These are phyloP conservation scores for Rhyacichthys aspro DNA, from an alignment of 2,797 vertebrate species.

Conservation along the genomic window DNA sequence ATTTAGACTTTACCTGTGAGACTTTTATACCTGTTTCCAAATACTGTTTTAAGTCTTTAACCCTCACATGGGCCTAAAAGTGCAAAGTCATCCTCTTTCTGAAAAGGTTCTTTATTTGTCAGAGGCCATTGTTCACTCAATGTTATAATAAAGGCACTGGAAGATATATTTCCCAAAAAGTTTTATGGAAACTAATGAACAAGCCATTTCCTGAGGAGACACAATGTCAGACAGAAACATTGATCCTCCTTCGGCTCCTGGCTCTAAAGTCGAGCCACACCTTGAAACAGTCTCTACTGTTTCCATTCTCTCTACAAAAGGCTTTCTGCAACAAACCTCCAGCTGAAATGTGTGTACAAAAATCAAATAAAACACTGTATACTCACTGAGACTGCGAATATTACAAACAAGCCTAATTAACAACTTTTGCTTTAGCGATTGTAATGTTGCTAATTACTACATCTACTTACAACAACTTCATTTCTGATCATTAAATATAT, in stretches of 20 bases:
- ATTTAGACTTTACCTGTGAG: neutral
- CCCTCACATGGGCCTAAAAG: neutral
- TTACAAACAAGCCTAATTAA: no score
- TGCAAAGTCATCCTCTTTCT: neutral
- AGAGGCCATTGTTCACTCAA: neutral
- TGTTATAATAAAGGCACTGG: no score
- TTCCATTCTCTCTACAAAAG: conserved; percentile 30
- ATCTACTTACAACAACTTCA: no score
- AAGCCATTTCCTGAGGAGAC: conserved; percentile 14
- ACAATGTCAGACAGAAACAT: conserved; percentile 29
- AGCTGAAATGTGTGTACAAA: neutral
- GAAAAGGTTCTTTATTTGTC: neutral
- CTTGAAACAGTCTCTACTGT: conserved; percentile 36
- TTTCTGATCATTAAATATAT: no score
- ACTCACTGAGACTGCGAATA: no score
- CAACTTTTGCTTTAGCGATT: no score
- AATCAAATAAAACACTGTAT: no score
- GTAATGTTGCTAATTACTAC: no score
- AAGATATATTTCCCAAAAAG: no score
- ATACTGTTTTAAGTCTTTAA: no score
- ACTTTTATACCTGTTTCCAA: conserved; percentile 2
- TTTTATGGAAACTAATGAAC: neutral
- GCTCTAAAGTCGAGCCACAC: conserved; percentile 30
- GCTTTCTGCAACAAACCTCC: conserved; percentile 10
- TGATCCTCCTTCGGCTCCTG: conserved; percentile 56